Base-by-base conservation (phyloP, 1,140 invertebrate species). In the Rhagoletis zephyria region DNA sequence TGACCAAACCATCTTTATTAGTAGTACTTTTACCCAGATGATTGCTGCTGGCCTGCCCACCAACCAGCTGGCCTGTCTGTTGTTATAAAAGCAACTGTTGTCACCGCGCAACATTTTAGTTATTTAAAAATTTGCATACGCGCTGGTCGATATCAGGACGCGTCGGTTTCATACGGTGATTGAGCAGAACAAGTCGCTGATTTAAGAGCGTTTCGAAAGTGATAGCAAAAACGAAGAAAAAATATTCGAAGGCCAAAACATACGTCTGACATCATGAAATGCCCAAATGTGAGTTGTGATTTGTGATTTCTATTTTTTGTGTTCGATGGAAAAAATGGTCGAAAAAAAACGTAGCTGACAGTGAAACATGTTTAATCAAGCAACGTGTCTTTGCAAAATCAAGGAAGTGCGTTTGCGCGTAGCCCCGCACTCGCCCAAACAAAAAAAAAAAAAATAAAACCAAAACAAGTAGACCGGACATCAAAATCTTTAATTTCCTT, bases 401-500 rank as follows among this genome's bases (percentile, higher is more conserved):
- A 81, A 56, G 74, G 48, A 81, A 51, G 74, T 56, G 19, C 16
- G 2, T 74, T 14, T 45, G 2, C 45, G 12, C 70, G 70, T 74
- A 30, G 30, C 30, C 30, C 30, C 30, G 30, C 30, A 30, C 30
- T 48, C 12, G 42, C 5, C 40, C 42, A 4, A 74, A 48, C 19
- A 51, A 51, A 19, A 10, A 81, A 81, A 45, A 1, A 48, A 77
- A 2, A 74, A 81, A 30, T n/a, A 2, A n/a, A 30, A 81, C 7
- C 59, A 56, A 81, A 59, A 6, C 42, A 70, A 45, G n/a, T 30
- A 65, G 5, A 48, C 67, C 3, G 74, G 19, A 14, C 7, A 30
- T 42, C 9, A 81, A 42, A 56, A 81, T 81, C 42, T 81, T 81
- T 81, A 81, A 81, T 81, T 81, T 81, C 74, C 74, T 81, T 81